These are phyloP conservation scores for Ranitomeya imitator DNA, from an alignment of 2,113 vertebrate species.

Conservation along the genomic window DNA sequence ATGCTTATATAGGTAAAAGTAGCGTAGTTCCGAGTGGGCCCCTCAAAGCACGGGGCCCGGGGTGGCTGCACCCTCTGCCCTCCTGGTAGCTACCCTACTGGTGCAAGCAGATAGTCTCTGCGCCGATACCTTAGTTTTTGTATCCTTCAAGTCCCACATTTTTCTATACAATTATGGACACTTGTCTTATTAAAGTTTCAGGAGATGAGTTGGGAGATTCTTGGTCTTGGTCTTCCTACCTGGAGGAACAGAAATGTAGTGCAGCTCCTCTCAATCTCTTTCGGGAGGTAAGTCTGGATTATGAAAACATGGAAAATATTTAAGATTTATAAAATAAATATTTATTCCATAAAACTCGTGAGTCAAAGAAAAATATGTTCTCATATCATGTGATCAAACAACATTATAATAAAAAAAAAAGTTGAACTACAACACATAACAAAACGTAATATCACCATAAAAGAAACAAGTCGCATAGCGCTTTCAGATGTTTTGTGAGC, in stretches of 20 bases:
- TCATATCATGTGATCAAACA: too few species aligned
- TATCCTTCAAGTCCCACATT: background rate
- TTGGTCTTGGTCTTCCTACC: conserved; percentile 91
- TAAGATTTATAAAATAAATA: background rate
- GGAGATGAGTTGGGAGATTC: conserved; percentile 84
- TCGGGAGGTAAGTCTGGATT: conserved; percentile 82
- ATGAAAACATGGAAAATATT: background rate
- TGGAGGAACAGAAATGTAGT: conserved; percentile 88
- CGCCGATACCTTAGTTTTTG: background rate
- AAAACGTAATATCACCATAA: too few species aligned
- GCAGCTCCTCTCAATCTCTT: conserved; percentile 91
- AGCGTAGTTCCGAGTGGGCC: too few species aligned
- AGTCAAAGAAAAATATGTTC: too few species aligned
- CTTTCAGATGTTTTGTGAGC: too few species aligned
- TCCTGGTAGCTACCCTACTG: too few species aligned
- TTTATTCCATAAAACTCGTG: background rate
- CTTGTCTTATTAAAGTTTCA: conserved; percentile 47
- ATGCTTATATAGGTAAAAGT: too few species aligned
- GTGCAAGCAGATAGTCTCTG: background rate
- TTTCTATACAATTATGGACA: background rate
- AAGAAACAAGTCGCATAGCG: too few species aligned
- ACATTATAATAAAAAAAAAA: too few species aligned
- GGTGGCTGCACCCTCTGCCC: too few species aligned
- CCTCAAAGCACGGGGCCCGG: too few species aligned
- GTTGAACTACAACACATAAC: too few species aligned